Percentiles rank a stretch among this genome's conserved stretches.
Evolutionary conservation across 1,140 invertebrate genomes (phyloP).

Genomic region (Fopius arisanus): DNA sequence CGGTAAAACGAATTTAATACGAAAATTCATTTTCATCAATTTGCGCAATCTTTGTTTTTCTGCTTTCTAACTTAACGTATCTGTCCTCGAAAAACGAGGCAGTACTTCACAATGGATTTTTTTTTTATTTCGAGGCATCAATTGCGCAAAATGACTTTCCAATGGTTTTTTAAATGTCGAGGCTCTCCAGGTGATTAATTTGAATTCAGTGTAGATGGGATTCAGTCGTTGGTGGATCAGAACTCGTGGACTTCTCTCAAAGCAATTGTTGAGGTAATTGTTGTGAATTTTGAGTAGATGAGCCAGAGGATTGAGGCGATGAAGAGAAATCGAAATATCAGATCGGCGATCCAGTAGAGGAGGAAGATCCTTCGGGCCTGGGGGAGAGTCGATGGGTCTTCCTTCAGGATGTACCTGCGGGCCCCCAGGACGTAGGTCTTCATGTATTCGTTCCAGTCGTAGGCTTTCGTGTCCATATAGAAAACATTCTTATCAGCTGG

Average conservation of each 20-base stretch:
- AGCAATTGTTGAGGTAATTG: background rate
- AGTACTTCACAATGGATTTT: background rate
- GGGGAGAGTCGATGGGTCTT: constrained; percentile 79
- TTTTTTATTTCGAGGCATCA: no score
- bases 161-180: no score
- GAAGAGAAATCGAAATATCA: constrained; percentile 43
- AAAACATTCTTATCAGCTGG: constrained; percentile 69
- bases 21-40: background rate
- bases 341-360: constrained; percentile 50
- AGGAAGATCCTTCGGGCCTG: constrained; percentile 67
- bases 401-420: constrained; percentile 78
- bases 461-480: constrained; percentile 66
- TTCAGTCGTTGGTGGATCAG: background rate
- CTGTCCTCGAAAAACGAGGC: background rate
- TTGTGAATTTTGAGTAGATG: constrained; percentile 41
- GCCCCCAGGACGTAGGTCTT: constrained; percentile 76
- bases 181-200: no score
- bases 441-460: constrained; percentile 77
- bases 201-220: no score
- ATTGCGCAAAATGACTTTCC: no score
- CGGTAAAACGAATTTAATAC: background rate
- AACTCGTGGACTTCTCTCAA: background rate
- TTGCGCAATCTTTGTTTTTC: background rate
- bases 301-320: constrained; percentile 43
- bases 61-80: background rate